Conservation (phyloP, 2,113 vertebrate genomes). For the Corythornis vintsioides region DNA sequence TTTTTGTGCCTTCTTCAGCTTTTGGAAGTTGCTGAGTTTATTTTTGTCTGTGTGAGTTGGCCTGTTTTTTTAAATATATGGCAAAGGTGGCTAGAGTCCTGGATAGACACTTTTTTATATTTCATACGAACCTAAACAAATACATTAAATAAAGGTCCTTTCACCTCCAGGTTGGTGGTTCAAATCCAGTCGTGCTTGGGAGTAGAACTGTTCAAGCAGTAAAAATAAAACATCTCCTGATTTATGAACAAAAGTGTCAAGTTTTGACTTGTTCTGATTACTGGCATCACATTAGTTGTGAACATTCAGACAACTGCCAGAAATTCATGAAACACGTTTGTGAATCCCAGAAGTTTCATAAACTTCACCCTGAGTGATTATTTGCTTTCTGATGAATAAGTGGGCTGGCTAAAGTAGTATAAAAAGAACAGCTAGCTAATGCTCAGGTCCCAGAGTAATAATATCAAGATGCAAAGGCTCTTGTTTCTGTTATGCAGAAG, state of each 20-base stretch:
- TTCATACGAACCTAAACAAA: conserved; percentile 51
- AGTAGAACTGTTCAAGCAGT: conserved; percentile 47
- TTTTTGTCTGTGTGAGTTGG: conserved; percentile 31
- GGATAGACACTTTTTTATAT: conserved; percentile 38
- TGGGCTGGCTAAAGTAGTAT: background rate
- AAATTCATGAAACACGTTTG: conserved; percentile 56
- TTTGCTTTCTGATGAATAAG: conserved; percentile 49
- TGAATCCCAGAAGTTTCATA: conserved; percentile 65
- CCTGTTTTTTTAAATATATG: conserved; percentile 36
- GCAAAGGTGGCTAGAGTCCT: conserved; percentile 17
- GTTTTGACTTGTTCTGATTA: conserved; percentile 64
- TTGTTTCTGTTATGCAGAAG: background rate
- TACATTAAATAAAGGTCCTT: conserved; percentile 50
- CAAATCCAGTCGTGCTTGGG: conserved; percentile 50
- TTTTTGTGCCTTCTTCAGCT: background rate
- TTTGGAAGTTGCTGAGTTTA: conserved; percentile 37
- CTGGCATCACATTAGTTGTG: conserved; percentile 60
- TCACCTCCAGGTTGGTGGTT: conserved; percentile 58
- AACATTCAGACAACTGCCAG: conserved; percentile 57
- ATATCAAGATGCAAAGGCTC: background rate
- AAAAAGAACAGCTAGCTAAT: background rate
- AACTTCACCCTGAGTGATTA: conserved; percentile 38
- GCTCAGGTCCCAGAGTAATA: background rate
- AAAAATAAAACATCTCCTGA: conserved; percentile 60
- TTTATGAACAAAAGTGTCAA: conserved; percentile 61